phyloP scores from a whole-genome alignment of 2,113 vertebrate species.

The Siniperca knerii region DNA sequence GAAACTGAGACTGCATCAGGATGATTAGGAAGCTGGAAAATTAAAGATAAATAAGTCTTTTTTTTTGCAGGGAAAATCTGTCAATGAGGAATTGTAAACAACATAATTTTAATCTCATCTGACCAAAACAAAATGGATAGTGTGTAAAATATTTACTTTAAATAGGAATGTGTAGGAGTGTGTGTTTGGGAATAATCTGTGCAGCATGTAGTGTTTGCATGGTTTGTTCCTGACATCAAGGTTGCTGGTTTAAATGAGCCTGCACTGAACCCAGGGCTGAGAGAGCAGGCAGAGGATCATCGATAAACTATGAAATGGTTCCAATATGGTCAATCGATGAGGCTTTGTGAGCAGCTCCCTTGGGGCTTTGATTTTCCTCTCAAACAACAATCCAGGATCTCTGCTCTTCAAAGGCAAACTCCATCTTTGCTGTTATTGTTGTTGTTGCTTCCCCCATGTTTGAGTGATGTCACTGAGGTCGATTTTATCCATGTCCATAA shows the following conservation, averaged over 20 bases:
- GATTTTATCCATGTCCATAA: conserved; percentile 80
- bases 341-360: conserved; percentile 79
- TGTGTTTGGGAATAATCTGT: conserved; percentile 69
- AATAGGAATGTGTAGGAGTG: conserved; percentile 10
- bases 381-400: conserved; percentile 82
- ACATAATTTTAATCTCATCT: conserved; percentile 50
- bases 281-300: conserved; percentile 79
- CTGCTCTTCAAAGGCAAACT: conserved; percentile 81
- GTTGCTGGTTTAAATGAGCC: conserved; percentile 83
- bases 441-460: conserved; percentile 71
- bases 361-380: conserved; percentile 81
- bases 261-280: conserved; percentile 69
- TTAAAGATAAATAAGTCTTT: conserved; percentile 32
- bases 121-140: conserved; percentile 46
- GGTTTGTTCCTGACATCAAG: conserved; percentile 77
- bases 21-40: conserved; percentile 55
- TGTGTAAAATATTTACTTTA: conserved; percentile 34
- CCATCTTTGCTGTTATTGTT: conserved; percentile 79
- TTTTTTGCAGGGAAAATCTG: conserved; percentile 27
- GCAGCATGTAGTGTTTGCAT: conserved; percentile 52
- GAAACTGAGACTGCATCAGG: conserved; percentile 64
- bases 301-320: conserved; percentile 86
- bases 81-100: conserved; percentile 48
- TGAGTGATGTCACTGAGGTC: conserved; percentile 81
- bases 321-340: conserved; percentile 81